phyloP scores from a whole-genome alignment of 2,888 invertebrate genomes.

The Eupeodes latifasciatus region DNA sequence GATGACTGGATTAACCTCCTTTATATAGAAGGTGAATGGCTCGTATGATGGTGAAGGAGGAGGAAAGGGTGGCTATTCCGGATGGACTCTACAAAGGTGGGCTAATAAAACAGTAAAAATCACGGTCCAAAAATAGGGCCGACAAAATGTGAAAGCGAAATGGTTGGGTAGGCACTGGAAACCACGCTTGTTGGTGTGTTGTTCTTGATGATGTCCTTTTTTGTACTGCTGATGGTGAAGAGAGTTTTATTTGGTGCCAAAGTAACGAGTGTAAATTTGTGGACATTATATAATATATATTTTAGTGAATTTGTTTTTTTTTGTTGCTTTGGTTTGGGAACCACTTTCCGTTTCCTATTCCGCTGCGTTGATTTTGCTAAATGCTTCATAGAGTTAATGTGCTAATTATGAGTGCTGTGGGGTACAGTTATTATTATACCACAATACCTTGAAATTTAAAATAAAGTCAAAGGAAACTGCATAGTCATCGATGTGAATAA shows the following conservation, averaged over 20 bases:
- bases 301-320: constrained; percentile 48
- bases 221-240: not conserved
- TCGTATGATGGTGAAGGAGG: not conserved
- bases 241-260: constrained; percentile 65
- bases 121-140: constrained; percentile 54
- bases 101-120: constrained; percentile 72
- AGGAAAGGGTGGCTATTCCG: constrained; percentile 4
- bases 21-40: constrained; percentile 7
- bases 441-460: constrained; percentile 37
- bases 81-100: constrained; percentile 26
- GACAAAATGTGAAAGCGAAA: constrained; percentile 35
- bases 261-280: constrained; percentile 75
- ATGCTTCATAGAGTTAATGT: constrained; percentile 67
- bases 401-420: constrained; percentile 26
- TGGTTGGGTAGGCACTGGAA: constrained; percentile 29
- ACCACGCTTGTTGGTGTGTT: constrained; percentile 25
- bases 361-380: constrained; percentile 65
- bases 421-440: constrained; percentile 12
- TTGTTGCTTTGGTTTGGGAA: constrained; percentile 54
- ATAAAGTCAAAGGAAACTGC: constrained; percentile 58
- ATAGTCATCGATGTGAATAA: constrained; percentile 46
- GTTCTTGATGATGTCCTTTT: constrained; percentile 27
- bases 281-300: constrained; percentile 42
- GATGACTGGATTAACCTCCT: constrained; percentile 73
- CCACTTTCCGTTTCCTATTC: constrained; percentile 72